Base-by-base conservation (phyloP, 2,888 invertebrate species). In the Papilio gigon region DNA sequence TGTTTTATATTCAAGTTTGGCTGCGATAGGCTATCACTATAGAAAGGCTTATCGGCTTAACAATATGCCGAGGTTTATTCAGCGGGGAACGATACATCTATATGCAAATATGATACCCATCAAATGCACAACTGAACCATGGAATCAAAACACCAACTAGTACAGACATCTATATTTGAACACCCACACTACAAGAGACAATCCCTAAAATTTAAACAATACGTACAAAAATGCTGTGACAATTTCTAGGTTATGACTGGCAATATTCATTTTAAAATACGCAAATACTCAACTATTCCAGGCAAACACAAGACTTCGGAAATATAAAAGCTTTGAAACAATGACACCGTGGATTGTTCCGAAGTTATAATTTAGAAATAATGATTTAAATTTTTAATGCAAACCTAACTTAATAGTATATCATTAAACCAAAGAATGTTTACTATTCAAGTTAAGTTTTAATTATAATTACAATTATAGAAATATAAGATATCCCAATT, bases 91-190 rank as follows among this genome's bases (percentile, higher is more conserved):
- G 37, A 68, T 47, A 62, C 44, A 68, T 63, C 63, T 63, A 63
- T 64, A 68, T 68, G 68, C 68, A 68, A 68, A 64, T 68, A 58
- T 53, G 61, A 22, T 61, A 53, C 67, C 27, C 37, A 61, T 67
- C 53, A 67, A 67, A 67, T 67, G 61, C 67, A 67, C 67, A 61
- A 27, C 53, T 67, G 67, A 61, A 61, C 61, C 30, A 33, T 67
- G 67, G 53, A 61, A 47, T 33, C 58, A 22, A 68, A 63, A 63
- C 47, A 63, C 44, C 14, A 27, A 27, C 68, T 68, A n/a, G n/a
- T n/a, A 20, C 25, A 14, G 14, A 20, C 37, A 17, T 53, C 20
- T 67, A 56, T 59, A 62, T 62, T 35, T 42, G 11, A 17, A 59
- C 22, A 33, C 27, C 30, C 20, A n/a, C 61, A 3, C 6, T 30